A percentile compares a stretch with the other conserved stretches of the same genome.
Conservation (phyloP, 2,797 vertebrate genomes). For the Discoglossus pictus region DNA sequence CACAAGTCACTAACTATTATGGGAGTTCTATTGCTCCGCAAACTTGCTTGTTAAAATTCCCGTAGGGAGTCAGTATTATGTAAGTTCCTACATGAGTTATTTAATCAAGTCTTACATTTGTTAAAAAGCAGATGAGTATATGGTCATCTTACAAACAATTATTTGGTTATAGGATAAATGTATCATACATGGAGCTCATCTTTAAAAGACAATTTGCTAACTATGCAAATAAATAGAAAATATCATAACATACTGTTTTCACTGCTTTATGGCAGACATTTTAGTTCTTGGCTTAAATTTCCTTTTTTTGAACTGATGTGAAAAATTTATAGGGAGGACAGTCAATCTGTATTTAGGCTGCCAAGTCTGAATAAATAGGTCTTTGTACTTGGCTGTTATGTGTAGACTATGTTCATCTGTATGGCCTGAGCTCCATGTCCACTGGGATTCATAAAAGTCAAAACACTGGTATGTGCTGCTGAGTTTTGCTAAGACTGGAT, state of each 20-base stretch:
- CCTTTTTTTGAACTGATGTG: constrained; percentile 69
- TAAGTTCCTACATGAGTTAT: no score
- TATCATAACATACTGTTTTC: constrained; percentile 67
- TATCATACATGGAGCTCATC: no score
- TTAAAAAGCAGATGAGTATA: no score
- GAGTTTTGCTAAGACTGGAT: constrained; percentile 72
- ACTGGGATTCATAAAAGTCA: constrained; percentile 76
- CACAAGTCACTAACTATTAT: no score
- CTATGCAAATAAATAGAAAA: constrained; percentile 63
- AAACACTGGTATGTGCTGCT: constrained; percentile 77
- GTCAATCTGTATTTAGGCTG: constrained; percentile 75
- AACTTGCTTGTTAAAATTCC: no score
- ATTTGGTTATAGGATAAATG: no score
- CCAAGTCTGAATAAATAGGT: constrained; percentile 80
- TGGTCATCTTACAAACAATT: no score
- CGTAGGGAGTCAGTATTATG: no score
- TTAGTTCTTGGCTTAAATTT: constrained; percentile 62
- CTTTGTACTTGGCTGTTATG: constrained; percentile 80
- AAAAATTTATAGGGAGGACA: constrained; percentile 78
- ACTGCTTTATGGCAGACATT: constrained; percentile 61
- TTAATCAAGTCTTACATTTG: no score
- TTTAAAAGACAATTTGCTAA: constrained; percentile 59
- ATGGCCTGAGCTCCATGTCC: constrained; percentile 74
- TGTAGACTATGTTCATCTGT: constrained; percentile 77
- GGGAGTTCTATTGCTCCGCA: no score